Evolutionary conservation across 1,140 invertebrate species (phyloP), one percentile per base, ranked within the genome.

Genomic region (Drosophila hydei): DNA sequence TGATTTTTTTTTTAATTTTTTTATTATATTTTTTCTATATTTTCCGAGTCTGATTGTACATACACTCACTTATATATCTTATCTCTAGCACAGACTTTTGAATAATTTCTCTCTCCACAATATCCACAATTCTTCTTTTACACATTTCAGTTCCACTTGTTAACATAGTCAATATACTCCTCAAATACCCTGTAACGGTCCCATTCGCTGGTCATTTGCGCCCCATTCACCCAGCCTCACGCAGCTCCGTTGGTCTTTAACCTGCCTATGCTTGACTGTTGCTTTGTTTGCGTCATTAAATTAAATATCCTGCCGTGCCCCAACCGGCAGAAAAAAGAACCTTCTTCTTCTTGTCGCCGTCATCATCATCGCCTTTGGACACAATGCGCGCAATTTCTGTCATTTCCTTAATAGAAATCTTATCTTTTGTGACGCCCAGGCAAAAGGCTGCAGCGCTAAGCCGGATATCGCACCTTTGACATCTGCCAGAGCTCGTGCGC

Each of bases 361-460:
- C 52, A 27, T 2, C 21, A 23, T 21, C 59, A 58, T 42, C 21
- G 27, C 23, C 59, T 58, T 36, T 52, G 38, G 40, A 71, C 65
- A 88, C 79, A 89, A 89, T 78, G 77, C 67, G 62, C 42, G 74
- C 77, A 89, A 89, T 89, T 89, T 75, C 75, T 67, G 71, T 89
- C 85, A 89, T 89, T 89, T 89, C 75, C 85, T 89, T 89, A 89
- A 89, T 89, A 89, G 87, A 89, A 89, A 84, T 89, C 87, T 89
- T 89, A 89, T 89, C 85, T 89, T 85, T 88, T 89, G 76, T 67
- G 71, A 68, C 58, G 70, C 85, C 65, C 55, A 59, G 36, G 21
- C 21, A n/a, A 16, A 50, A 43, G 30, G 43, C 42, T 14, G 47
- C 43, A 11, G 25, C 45, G 74, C 42, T 85, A 85, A 85, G 76